A percentile compares a stretch with the other conserved stretches of the same genome.
Evolutionary conservation across 2,113 vertebrate species (phyloP).

Genomic region (Myrmecobius fasciatus): DNA sequence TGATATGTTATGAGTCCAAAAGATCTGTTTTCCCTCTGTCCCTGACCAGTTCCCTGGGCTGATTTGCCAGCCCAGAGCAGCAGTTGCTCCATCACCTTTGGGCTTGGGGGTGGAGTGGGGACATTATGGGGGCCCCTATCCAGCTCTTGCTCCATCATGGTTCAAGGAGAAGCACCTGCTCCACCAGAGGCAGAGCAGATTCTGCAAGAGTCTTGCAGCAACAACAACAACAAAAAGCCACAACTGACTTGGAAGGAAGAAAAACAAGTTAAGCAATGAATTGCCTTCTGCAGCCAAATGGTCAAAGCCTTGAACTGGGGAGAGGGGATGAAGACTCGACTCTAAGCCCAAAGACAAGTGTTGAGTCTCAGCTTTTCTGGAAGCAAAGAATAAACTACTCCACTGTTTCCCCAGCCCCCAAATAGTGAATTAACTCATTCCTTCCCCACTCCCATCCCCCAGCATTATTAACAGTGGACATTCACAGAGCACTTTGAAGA

Average conservation of each 20-base stretch:
- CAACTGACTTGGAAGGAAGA: slow-evolving; percentile 12
- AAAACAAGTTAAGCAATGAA: slow-evolving; percentile 58
- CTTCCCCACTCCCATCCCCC: background rate
- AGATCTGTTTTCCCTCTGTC: background rate
- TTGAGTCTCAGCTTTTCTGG: background rate
- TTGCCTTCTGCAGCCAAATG: background rate
- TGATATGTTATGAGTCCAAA: background rate
- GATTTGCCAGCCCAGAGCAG: background rate
- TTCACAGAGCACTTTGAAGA: background rate
- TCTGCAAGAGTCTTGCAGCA: slow-evolving; percentile 6
- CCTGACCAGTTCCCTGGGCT: background rate
- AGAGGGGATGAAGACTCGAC: background rate
- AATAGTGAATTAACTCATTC: background rate
- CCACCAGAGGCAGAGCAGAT: background rate
- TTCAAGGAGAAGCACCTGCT: background rate
- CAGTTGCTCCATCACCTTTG: background rate
- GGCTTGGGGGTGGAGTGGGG: background rate
- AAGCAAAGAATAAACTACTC: background rate
- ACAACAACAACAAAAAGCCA: slow-evolving; percentile 37
- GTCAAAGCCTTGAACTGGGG: background rate
- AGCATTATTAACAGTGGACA: background rate
- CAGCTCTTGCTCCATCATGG: background rate
- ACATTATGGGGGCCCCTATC: background rate
- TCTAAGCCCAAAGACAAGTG: background rate
- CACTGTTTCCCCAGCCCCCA: slow-evolving; percentile 16